Evolutionary conservation across 2,888 invertebrate species (phyloP).

Genomic region (Metopia argyrocephala): DNA sequence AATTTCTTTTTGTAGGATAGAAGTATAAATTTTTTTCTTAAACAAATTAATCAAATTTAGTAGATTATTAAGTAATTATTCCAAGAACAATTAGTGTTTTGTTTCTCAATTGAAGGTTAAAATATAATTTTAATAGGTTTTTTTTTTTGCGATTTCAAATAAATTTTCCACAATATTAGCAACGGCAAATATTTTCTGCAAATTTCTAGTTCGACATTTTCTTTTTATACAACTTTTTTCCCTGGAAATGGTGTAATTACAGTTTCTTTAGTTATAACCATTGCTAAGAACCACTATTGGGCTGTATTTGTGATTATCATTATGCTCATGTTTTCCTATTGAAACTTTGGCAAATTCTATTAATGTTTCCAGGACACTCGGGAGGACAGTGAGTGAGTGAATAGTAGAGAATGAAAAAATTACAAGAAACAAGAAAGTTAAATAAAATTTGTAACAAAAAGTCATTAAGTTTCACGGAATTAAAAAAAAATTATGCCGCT

Average conservation of each 20-base stretch:
- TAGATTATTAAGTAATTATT: too few relatives aligned
- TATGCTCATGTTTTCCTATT: constrained; percentile 70
- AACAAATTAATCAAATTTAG: too few relatives aligned
- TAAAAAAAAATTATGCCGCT: constrained; percentile 66
- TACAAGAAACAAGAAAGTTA: constrained; percentile 63
- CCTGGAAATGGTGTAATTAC: constrained; percentile 10
- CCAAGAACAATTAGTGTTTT: not conserved
- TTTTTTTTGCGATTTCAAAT: too few relatives aligned
- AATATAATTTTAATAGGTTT: too few relatives aligned
- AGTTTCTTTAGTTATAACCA: not conserved
- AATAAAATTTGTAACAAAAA: constrained; percentile 77
- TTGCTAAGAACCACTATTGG: constrained; percentile 65
- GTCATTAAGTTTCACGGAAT: constrained; percentile 76
- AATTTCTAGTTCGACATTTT: not conserved
- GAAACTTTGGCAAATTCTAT: constrained; percentile 73
- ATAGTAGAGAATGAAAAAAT: constrained; percentile 43
- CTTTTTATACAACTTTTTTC: not conserved
- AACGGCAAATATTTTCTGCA: too few relatives aligned
- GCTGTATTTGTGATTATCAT: constrained; percentile 47
- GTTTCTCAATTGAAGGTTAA: too few relatives aligned
- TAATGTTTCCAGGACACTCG: constrained; percentile 50
- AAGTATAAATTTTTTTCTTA: too few relatives aligned
- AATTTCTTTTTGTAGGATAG: too few relatives aligned
- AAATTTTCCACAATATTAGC: too few relatives aligned
- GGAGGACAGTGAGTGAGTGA: constrained; percentile 18